Evolutionary conservation across 2,888 invertebrate genomes (phyloP).

Genomic region (Linnaemya tessellans): DNA sequence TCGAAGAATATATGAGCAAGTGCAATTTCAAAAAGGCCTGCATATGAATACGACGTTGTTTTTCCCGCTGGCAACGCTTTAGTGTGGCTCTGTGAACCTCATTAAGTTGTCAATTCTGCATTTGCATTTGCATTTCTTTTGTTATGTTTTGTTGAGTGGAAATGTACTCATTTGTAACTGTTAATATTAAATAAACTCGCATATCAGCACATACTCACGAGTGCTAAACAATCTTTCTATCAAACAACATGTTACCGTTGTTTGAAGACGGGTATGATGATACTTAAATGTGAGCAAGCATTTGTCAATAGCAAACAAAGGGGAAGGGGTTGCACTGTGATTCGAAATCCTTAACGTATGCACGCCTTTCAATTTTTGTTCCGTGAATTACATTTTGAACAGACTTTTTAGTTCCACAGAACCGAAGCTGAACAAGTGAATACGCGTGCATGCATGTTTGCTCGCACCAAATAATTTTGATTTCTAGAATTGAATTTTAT

Average conservation of each 20-base stretch:
- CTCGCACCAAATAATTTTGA: too few relatives aligned
- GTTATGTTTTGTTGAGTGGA: slow-evolving; percentile 48
- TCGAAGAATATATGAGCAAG: not conserved
- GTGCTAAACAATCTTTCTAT: slow-evolving; percentile 18
- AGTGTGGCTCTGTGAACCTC: slow-evolving; percentile 7
- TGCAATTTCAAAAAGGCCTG: not conserved
- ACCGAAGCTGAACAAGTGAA: too few relatives aligned
- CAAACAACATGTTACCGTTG: slow-evolving; percentile 49
- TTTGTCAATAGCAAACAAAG: slow-evolving; percentile 37
- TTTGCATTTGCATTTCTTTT: slow-evolving; percentile 51
- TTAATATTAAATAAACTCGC: slow-evolving; percentile 68
- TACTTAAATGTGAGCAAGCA: slow-evolving; percentile 64
- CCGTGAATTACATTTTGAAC: too few relatives aligned
- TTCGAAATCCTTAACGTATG: not conserved
- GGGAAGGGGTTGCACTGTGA: slow-evolving; percentile 23
- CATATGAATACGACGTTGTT: not conserved
- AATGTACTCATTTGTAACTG: slow-evolving; percentile 65
- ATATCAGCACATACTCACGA: slow-evolving; percentile 18
- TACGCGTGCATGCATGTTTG: too few relatives aligned
- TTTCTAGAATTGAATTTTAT: not conserved
- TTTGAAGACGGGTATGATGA: slow-evolving; percentile 56
- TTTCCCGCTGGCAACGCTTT: not conserved
- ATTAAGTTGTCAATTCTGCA: slow-evolving; percentile 63
- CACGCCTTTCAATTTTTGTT: too few relatives aligned
- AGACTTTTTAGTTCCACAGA: not conserved